phyloP scores from a whole-genome alignment of 2,797 vertebrate genomes.

The Masticophis lateralis region DNA sequence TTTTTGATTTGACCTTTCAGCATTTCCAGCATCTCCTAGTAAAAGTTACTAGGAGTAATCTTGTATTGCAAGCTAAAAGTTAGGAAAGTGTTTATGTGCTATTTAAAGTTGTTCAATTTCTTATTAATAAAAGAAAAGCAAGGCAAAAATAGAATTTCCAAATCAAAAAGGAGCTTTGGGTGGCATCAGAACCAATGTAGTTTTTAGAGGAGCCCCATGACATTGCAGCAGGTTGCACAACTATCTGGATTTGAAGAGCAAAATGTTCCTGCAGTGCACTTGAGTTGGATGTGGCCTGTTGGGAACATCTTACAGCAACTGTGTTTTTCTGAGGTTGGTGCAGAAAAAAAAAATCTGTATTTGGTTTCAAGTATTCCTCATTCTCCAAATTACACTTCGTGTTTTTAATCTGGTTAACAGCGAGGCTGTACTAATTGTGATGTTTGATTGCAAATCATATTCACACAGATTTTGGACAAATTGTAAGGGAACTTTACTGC shows the following conservation, averaged over 20 bases:
- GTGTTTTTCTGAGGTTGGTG: not conserved
- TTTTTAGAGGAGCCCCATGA: not conserved
- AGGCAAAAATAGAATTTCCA: not conserved
- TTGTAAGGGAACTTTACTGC: not conserved
- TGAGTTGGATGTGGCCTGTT: not conserved
- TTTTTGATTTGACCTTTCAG: not conserved
- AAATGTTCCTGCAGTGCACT: not conserved
- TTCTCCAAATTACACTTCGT: not conserved
- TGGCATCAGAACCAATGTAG: not conserved
- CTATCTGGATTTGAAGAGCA: not conserved
- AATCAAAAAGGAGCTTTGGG: not conserved
- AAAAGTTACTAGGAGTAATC: not conserved
- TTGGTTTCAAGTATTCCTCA: not conserved
- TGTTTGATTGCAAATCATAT: not conserved
- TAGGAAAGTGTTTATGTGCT: not conserved
- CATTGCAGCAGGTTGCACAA: not conserved
- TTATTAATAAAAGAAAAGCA: not conserved
- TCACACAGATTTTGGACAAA: not conserved
- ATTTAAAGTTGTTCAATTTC: not conserved
- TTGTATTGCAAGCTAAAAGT: not conserved
- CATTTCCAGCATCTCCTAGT: not conserved
- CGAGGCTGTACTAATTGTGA: not conserved
- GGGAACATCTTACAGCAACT: not conserved
- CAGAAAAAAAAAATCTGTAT: not conserved
- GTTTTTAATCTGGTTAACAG: not conserved